A percentile compares a stretch with the other conserved stretches of the same genome.
These are phyloP conservation scores for Semicossyphus pulcher DNA, from an alignment of 2,113 vertebrate genomes.

Conservation along the genomic window DNA sequence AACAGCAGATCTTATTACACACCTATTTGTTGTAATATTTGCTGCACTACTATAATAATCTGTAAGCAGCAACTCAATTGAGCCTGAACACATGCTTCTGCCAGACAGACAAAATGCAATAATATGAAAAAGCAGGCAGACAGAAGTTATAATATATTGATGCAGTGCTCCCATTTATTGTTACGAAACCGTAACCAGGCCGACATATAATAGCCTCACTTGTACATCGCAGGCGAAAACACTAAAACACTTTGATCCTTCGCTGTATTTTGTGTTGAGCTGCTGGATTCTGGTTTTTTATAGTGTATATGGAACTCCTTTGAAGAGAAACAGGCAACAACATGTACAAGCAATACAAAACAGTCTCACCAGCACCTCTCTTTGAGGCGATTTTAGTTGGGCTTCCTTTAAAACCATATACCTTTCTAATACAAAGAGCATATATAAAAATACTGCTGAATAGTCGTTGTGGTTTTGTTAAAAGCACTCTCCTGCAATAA, in stretches of 20 bases:
- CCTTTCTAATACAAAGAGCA: not conserved
- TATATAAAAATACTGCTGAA: not conserved
- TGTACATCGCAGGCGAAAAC: constrained; percentile 34
- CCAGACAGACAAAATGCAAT: not conserved
- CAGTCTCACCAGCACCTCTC: constrained; percentile 7
- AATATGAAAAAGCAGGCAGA: not conserved
- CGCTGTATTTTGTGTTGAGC: constrained; percentile 26
- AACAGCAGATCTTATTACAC: constrained; percentile 25
- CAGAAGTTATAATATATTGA: constrained; percentile 38
- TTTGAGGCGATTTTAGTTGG: not conserved
- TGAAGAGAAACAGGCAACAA: constrained; percentile 59
- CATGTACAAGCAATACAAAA: constrained; percentile 49
- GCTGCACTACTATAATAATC: not conserved
- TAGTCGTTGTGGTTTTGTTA: constrained; percentile 13
- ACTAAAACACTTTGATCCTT: constrained; percentile 56
- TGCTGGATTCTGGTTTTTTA: constrained; percentile 40
- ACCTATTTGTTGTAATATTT: not conserved
- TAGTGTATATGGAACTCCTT: constrained; percentile 31
- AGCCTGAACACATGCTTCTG: constrained; percentile 23
- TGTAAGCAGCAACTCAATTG: not conserved
- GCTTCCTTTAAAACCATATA: not conserved
- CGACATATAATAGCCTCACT: constrained; percentile 2
- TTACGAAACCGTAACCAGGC: constrained; percentile 31
- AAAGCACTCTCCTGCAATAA: constrained; percentile 16
- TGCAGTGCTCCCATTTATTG: constrained; percentile 33